phyloP scores from a whole-genome alignment of 2,113 vertebrate species.

The Coreoperca whiteheadi region DNA sequence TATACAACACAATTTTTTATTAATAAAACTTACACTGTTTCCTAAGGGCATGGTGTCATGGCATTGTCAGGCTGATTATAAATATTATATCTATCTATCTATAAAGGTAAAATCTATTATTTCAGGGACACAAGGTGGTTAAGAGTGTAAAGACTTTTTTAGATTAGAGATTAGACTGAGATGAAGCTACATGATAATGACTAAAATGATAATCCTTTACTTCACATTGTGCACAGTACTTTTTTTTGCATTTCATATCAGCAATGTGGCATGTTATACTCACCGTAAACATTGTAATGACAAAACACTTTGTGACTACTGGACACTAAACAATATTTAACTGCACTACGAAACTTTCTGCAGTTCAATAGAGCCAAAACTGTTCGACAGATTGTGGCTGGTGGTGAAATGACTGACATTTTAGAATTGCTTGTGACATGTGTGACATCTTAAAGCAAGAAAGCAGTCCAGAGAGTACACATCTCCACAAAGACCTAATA shows the following conservation, averaged over 20 bases:
- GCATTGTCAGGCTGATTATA: not conserved
- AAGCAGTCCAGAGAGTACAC: not conserved
- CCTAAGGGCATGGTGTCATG: not conserved
- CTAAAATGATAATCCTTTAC: conserved; percentile 1
- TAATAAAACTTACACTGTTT: not conserved
- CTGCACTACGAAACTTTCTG: not conserved
- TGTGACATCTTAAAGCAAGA: conserved; percentile 9
- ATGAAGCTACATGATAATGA: not conserved
- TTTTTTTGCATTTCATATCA: not conserved
- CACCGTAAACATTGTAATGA: not conserved
- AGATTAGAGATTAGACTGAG: not conserved
- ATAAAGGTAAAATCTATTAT: not conserved
- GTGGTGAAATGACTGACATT: not conserved
- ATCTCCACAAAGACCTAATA: not conserved
- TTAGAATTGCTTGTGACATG: not conserved
- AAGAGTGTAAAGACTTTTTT: not conserved
- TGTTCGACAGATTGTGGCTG: not conserved
- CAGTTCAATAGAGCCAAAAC: not conserved
- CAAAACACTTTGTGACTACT: not conserved
- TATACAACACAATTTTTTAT: not conserved
- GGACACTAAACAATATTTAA: not conserved
- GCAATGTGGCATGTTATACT: not conserved
- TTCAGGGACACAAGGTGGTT: not conserved
- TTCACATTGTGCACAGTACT: not conserved
- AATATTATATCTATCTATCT: too few species aligned